phyloP scores from a whole-genome alignment of 53 echinoderm and acorn worm genomes.

The Holothuria leucospilota region DNA sequence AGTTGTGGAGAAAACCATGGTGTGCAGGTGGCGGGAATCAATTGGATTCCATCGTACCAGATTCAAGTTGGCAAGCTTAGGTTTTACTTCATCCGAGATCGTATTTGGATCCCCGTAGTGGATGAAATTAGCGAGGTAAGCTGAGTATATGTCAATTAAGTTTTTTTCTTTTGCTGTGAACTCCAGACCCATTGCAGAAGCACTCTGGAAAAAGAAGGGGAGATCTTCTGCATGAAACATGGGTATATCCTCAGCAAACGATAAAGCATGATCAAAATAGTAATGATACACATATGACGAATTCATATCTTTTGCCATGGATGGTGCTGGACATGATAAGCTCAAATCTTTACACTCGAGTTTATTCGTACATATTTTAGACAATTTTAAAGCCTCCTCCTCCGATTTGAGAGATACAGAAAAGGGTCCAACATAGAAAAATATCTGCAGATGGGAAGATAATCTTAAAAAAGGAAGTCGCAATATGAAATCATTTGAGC shows the following conservation, averaged over 20 bases:
- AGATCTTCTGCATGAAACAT: not conserved
- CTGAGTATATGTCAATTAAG: not conserved
- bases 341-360: not conserved
- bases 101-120: conserved; percentile 32
- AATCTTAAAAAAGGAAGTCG: too few relatives aligned
- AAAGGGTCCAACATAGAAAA: conserved; percentile 4
- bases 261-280: too few relatives aligned
- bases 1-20: not conserved
- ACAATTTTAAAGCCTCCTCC: not conserved
- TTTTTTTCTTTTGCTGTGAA: not conserved
- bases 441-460: too few relatives aligned
- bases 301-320: not conserved
- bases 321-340: not conserved
- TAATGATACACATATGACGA: too few relatives aligned
- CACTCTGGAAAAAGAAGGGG: conserved; percentile 25
- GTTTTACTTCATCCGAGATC: not conserved
- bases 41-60: too few relatives aligned
- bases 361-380: not conserved
- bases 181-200: not conserved
- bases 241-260: too few relatives aligned
- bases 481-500: too few relatives aligned
- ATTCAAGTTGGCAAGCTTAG: not conserved
- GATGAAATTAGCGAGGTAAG: conserved; percentile 21
- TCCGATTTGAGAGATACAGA: conserved; percentile 5
- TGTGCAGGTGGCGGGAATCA: not conserved